These are phyloP conservation scores for Oncorhynchus kisutch DNA, from an alignment of 2,113 vertebrate species.

Conservation along the genomic window DNA sequence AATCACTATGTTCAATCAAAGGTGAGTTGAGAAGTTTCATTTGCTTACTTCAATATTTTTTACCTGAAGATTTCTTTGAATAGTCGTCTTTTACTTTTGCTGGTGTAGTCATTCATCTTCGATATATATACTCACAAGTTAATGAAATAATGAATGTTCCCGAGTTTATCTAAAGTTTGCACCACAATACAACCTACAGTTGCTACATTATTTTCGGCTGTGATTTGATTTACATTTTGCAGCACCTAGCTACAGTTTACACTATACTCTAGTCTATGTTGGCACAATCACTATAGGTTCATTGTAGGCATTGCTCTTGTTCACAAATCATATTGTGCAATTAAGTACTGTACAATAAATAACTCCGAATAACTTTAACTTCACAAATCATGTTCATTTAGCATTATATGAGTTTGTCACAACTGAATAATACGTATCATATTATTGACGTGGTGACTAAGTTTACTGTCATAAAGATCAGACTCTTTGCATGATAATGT, in stretches of 20 bases:
- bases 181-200: not conserved
- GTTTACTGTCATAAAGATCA: not conserved
- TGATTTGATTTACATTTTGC: not conserved
- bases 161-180: not conserved
- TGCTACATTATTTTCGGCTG: not conserved
- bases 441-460: not conserved
- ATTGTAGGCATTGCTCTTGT: not conserved
- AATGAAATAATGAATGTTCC: not conserved
- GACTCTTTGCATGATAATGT: not conserved
- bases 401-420: not conserved
- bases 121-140: too few species aligned
- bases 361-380: not conserved
- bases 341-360: not conserved
- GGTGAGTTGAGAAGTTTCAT: slow-evolving; percentile 60
- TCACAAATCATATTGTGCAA: not conserved
- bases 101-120: not conserved
- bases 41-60: not conserved
- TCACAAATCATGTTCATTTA: not conserved
- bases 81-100: not conserved
- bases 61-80: slow-evolving; percentile 20
- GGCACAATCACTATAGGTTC: not conserved
- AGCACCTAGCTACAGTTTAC: not conserved
- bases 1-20: slow-evolving; percentile 64
- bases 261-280: not conserved
- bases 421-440: not conserved